Conservation (phyloP, 2,113 vertebrate species). For the Thunnus thynnus region DNA sequence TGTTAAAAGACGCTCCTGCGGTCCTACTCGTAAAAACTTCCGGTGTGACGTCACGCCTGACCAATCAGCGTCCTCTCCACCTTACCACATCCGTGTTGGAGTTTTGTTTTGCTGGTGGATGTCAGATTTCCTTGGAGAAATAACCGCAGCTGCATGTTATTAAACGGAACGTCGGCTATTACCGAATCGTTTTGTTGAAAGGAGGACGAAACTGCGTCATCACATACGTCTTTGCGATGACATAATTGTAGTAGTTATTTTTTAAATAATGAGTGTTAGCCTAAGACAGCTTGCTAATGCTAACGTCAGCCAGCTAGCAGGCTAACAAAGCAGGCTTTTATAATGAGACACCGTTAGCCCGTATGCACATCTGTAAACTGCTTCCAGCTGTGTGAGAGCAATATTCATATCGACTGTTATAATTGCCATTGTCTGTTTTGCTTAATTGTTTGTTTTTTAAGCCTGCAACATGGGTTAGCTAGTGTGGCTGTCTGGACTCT, state of each 20-base stretch:
- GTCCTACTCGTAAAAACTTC: slow-evolving; percentile 46
- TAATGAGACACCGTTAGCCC: slow-evolving; percentile 4
- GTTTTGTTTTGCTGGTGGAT: slow-evolving; percentile 65
- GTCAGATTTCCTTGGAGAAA: slow-evolving; percentile 20
- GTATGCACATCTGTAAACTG: not conserved
- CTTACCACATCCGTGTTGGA: slow-evolving; percentile 58
- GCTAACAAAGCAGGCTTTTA: slow-evolving; percentile 68
- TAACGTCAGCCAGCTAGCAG: slow-evolving; percentile 48
- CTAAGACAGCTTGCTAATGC: slow-evolving; percentile 27
- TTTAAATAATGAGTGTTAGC: too few relatives aligned
- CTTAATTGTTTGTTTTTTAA: not conserved
- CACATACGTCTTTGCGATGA: not conserved
- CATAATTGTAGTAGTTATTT: not conserved
- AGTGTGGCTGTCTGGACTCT: too few relatives aligned
- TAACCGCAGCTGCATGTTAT: not conserved
- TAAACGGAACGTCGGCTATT: too few relatives aligned
- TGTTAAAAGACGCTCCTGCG: slow-evolving; percentile 1
- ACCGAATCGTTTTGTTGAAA: not conserved
- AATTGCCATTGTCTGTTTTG: not conserved
- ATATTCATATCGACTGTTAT: not conserved
- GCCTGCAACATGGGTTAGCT: slow-evolving; percentile 65
- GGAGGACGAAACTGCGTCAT: not conserved
- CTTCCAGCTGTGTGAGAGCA: not conserved
- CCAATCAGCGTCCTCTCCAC: slow-evolving; percentile 63
- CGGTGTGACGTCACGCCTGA: slow-evolving; percentile 41